A percentile compares a stretch with the other conserved stretches of the same genome.
Evolutionary conservation across 1,140 invertebrate species (phyloP).

Genomic region (Galleria mellonella): DNA sequence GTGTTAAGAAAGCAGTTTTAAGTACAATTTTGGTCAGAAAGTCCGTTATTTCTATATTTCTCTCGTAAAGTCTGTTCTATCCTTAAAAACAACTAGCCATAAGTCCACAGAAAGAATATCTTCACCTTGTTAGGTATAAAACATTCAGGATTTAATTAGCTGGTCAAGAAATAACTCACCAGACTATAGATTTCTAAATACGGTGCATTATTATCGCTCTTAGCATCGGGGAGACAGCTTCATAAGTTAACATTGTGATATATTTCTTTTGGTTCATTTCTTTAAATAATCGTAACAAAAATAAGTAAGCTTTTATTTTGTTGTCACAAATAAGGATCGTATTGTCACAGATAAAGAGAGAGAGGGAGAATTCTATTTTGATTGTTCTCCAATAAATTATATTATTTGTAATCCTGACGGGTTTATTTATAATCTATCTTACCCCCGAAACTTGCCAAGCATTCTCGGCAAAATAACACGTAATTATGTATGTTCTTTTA

Average conservation of each 20-base stretch:
- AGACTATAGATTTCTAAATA: slow-evolving; percentile 11
- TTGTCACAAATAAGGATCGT: too few species aligned
- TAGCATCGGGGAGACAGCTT: slow-evolving; percentile 16
- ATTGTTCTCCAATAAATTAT: too few species aligned
- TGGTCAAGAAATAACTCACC: neutral
- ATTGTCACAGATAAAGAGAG: too few species aligned
- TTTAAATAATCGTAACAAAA: too few species aligned
- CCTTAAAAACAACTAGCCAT: neutral
- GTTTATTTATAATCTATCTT: too few species aligned
- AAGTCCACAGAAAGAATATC: neutral
- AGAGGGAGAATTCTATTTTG: too few species aligned
- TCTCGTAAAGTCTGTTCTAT: neutral
- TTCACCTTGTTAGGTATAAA: neutral
- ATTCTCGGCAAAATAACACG: too few species aligned
- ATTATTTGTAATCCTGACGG: too few species aligned
- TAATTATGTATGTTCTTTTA: too few species aligned
- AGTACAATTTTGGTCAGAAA: slow-evolving; percentile 3
- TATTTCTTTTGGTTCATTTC: too few species aligned
- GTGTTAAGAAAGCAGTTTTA: neutral
- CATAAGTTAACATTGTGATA: slow-evolving; percentile 3
- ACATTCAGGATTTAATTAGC: slow-evolving; percentile 2
- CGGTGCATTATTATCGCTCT: slow-evolving; percentile 11
- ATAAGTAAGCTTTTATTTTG: too few species aligned
- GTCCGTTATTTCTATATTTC: slow-evolving; percentile 1
- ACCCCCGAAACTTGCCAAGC: too few species aligned